Evolutionary conservation across 2,888 invertebrate species (phyloP), one percentile per base, ranked within the genome.

Genomic region (Stenotaenia linearis): DNA sequence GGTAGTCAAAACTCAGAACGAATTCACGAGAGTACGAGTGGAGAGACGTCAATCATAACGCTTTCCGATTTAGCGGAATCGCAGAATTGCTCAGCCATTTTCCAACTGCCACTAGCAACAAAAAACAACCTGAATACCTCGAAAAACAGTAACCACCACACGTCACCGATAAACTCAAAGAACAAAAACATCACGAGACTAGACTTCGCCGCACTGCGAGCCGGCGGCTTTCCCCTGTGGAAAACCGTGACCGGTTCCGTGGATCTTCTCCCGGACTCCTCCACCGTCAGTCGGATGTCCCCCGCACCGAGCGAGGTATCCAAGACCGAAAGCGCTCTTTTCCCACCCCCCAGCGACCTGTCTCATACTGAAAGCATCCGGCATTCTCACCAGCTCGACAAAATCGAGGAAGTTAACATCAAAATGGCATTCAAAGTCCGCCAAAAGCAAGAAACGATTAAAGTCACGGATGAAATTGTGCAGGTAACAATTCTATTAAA

Each of bases 281-380:
- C 82, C 50, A 83, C 84, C n/a, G 83, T 82, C 28, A 83, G 84
- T 30, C 81, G 84, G 5, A 82, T 83, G 80, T 84, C 84, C 6
- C 84, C 84, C 3, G 84, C 84, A 15, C 84, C 84, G 21, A 84
- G 83, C 61, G 84, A 84, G 79, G 83, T 84, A 23, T 84, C 84
- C 50, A 84, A 84, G 78, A 84, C 84, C 21, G 84, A 84, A 80
- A 84, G 84, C 77, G 84, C 84, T 1, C 78, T 82, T 9, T 81
- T 83, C 23, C 83, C 83, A 9, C 83, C 83, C 23, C 83, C 84
- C 21, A 84, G 84, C 78, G 84, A 84, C 78, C 83, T 84, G 15
- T 84, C 84, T 35, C 84, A 84, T 80, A 83, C 83, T 12, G 84
- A 84, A 80, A 84, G 84, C 56, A 82, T 82, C 69, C 82, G 84